These are phyloP conservation scores for Gorsachius magnificus DNA, from an alignment of 2,797 vertebrate species.

Conservation along the genomic window DNA sequence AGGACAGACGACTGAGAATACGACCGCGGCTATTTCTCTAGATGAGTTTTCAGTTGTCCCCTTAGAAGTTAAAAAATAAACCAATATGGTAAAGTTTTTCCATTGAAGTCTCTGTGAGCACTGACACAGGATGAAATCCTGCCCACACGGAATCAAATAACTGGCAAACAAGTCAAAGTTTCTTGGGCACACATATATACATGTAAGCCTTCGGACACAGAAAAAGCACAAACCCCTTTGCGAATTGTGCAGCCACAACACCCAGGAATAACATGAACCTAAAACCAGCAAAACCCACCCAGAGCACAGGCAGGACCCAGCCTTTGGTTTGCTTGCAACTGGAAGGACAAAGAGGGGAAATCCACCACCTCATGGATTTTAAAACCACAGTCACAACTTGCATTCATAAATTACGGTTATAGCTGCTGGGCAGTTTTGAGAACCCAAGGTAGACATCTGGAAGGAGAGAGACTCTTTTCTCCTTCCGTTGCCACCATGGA, in stretches of 20 bases:
- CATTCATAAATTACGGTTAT: not conserved
- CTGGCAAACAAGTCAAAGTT: not conserved
- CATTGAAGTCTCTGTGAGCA: not conserved
- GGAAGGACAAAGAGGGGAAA: not conserved
- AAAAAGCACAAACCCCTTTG: not conserved
- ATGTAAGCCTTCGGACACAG: not conserved
- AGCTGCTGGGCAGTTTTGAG: not conserved
- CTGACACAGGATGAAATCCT: not conserved
- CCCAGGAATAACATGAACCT: not conserved
- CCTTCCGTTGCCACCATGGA: accelerated
- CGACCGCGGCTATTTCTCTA: not conserved
- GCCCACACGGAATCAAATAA: not conserved
- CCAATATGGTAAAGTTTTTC: not conserved
- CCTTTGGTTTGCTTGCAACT: not conserved
- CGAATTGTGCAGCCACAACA: not conserved
- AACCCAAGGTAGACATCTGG: not conserved
- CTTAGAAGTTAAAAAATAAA: not conserved
- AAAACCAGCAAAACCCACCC: not conserved
- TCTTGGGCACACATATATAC: not conserved
- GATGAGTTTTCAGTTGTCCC: not conserved
- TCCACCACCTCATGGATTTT: not conserved
- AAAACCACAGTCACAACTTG: not conserved
- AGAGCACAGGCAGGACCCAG: not conserved
- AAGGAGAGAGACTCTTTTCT: not conserved
- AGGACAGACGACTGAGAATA: not conserved